Conservation (phyloP, 2,888 invertebrate species). For the Ditylenchus weischeri region DNA sequence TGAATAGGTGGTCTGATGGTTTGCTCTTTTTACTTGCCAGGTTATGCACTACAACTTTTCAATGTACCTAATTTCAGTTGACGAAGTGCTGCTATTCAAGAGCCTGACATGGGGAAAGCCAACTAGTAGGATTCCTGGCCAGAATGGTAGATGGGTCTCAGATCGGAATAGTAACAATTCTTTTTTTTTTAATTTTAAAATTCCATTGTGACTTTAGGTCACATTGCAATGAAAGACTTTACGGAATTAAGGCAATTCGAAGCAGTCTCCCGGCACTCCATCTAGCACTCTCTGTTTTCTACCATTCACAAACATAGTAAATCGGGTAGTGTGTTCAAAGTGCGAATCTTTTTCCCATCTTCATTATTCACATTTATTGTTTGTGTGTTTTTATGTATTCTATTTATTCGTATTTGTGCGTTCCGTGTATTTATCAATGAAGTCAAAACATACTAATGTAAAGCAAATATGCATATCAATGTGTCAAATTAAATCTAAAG, state of each 20-base stretch:
- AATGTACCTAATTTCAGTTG: slow-evolving; percentile 38
- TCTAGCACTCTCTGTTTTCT: slow-evolving; percentile 30
- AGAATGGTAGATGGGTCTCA: slow-evolving; percentile 55
- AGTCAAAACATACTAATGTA: no score
- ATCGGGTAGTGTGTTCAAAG: neutral
- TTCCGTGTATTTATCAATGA: no score
- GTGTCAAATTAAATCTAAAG: no score
- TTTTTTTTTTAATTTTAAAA: no score
- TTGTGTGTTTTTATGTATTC: no score
- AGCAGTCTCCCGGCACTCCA: slow-evolving; percentile 55
- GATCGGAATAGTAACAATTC: slow-evolving; percentile 43
- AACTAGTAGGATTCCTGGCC: slow-evolving; percentile 54
- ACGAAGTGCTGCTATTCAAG: slow-evolving; percentile 53
- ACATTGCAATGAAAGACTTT: slow-evolving; percentile 58
- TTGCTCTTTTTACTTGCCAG: no score
- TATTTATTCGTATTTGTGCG: no score
- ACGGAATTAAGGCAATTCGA: slow-evolving; percentile 57
- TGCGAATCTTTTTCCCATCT: no score
- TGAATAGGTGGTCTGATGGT: slow-evolving; percentile 50
- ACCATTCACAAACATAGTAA: slow-evolving; percentile 6
- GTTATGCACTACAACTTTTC: neutral
- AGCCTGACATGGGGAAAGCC: slow-evolving; percentile 58
- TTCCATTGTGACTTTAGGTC: slow-evolving; percentile 23
- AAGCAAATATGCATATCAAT: no score
- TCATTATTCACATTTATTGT: no score